Evolutionary conservation across 2,797 vertebrate species (phyloP).

Genomic region (Danio jaintianensis): DNA sequence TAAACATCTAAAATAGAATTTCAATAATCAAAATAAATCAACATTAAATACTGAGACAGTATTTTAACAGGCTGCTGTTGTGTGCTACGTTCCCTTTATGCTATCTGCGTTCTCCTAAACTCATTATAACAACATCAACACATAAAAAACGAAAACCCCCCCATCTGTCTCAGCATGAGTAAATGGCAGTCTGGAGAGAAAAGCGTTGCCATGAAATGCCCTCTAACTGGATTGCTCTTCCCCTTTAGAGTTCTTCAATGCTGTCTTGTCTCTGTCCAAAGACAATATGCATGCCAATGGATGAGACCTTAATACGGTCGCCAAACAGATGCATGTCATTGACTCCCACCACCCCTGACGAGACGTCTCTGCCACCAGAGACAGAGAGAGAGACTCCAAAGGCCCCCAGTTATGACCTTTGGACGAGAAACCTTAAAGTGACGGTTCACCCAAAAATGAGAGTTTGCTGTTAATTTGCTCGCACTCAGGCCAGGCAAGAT

Average conservation of each 20-base stretch:
- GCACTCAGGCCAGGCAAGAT: too few species aligned
- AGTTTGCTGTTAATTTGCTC: neutral
- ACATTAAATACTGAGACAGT: neutral
- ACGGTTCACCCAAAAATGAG: neutral
- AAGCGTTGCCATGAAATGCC: conserved; percentile 58
- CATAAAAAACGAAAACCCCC: conserved; percentile 13
- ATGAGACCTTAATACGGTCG: conserved; percentile 60
- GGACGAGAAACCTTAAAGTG: conserved; percentile 18
- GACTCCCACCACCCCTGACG: conserved; percentile 55
- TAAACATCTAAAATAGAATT: neutral
- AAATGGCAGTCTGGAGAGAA: conserved; percentile 73
- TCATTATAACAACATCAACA: conserved; percentile 13
- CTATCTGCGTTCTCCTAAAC: conserved; percentile 6
- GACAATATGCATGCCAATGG: conserved; percentile 71
- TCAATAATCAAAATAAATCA: neutral
- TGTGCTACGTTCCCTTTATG: neutral
- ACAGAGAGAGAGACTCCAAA: conserved; percentile 50
- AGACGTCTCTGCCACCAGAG: conserved; percentile 54
- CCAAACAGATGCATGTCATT: conserved; percentile 67
- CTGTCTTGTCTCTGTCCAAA: conserved; percentile 56
- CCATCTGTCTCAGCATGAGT: conserved; percentile 33
- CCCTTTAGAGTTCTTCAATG: conserved; percentile 50
- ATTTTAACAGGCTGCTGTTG: too few species aligned
- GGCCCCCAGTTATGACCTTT: conserved; percentile 12
- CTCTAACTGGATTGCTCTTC: conserved; percentile 56